These are phyloP conservation scores for Oikopleura vanhoeffeni DNA, from an alignment of 23 tunicate genomes.

Conservation along the genomic window DNA sequence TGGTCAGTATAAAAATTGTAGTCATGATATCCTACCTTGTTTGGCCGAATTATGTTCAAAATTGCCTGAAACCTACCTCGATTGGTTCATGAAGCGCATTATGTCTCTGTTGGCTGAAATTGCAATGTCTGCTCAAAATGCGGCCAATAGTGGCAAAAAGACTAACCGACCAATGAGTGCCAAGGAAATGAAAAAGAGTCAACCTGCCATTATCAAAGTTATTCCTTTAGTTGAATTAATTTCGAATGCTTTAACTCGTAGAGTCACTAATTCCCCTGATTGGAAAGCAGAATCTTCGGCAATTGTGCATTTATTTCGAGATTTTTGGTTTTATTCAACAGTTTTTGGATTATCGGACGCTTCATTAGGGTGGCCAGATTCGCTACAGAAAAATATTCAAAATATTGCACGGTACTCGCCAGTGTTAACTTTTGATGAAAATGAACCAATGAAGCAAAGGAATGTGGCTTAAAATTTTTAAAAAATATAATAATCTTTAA, in stretches of 20 bases:
- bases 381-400: background rate
- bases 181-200: background rate
- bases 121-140: background rate
- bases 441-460: constrained; percentile 11
- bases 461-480: background rate
- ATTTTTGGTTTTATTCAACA: constrained; percentile 92
- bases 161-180: background rate
- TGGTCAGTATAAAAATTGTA: background rate
- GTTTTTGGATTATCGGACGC: constrained; percentile 57
- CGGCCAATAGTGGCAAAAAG: background rate
- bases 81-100: background rate
- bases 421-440: background rate
- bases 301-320: constrained; percentile 37
- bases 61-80: background rate
- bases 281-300: background rate
- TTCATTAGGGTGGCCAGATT: constrained; percentile 26
- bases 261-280: background rate
- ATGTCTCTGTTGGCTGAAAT: background rate
- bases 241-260: background rate
- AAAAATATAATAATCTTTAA: too few relatives aligned
- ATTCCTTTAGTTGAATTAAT: background rate
- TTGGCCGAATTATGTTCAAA: background rate
- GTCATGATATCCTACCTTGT: background rate
- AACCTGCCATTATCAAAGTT: background rate
- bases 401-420: background rate